Evolutionary conservation across 2,888 invertebrate genomes (phyloP).

Genomic region (Pseudococcus longispinus): DNA sequence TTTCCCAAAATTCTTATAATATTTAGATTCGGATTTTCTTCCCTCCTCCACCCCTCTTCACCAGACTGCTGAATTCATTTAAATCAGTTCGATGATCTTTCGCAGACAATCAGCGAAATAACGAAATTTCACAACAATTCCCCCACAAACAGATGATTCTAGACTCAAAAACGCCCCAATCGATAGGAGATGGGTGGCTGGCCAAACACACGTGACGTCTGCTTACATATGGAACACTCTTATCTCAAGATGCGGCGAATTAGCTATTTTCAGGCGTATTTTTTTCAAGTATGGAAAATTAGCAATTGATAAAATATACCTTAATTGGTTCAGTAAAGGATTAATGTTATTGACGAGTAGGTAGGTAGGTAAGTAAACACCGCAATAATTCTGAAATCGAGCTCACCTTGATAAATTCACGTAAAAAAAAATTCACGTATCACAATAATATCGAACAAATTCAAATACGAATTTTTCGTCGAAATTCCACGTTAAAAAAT

Average conservation of each 20-base stretch:
- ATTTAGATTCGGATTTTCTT: too few species aligned
- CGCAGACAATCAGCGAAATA: neutral
- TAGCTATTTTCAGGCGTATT: neutral
- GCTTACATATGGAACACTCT: neutral
- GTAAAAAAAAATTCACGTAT: neutral
- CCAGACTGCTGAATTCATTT: too few species aligned
- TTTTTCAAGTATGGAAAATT: neutral
- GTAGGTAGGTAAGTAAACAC: neutral
- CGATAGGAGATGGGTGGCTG: constrained; percentile 35
- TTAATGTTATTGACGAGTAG: neutral
- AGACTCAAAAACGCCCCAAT: neutral
- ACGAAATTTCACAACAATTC: neutral
- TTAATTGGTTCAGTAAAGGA: neutral
- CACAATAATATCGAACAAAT: neutral
- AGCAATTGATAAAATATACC: neutral
- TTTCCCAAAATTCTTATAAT: too few species aligned
- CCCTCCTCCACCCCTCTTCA: too few species aligned
- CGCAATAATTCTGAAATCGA: neutral
- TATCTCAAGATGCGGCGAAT: neutral
- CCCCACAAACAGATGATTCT: neutral
- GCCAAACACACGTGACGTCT: neutral
- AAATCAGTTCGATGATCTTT: too few species aligned
- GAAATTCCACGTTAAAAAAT: neutral
- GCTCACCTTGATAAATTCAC: neutral
- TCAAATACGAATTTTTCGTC: neutral